Evolutionary conservation across 2,113 vertebrate species (phyloP).

Genomic region (Nothocercus julius): DNA sequence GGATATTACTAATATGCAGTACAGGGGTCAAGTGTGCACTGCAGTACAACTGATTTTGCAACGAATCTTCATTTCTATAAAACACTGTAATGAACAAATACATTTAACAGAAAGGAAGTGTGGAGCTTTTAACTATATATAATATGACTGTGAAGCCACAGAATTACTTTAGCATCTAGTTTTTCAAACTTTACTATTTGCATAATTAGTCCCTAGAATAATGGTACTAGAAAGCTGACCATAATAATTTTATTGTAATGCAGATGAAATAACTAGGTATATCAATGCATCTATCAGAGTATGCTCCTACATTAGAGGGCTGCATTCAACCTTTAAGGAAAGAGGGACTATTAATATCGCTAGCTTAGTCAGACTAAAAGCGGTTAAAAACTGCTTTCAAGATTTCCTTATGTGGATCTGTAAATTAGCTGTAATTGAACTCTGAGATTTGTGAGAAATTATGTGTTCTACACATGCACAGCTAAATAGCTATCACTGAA

Average conservation of each 20-base stretch:
- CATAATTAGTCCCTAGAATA: not conserved
- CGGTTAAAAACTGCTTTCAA: not conserved
- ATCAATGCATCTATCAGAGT: not conserved
- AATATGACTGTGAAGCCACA: not conserved
- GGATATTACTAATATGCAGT: not conserved
- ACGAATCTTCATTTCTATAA: not conserved
- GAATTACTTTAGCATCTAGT: not conserved
- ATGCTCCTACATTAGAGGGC: not conserved
- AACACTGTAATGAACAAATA: not conserved
- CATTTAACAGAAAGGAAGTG: not conserved
- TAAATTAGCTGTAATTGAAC: not conserved
- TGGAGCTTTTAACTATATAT: not conserved
- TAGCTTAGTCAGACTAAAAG: not conserved
- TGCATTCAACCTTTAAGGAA: not conserved
- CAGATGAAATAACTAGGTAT: not conserved
- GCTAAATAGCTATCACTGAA: not conserved
- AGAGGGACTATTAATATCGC: not conserved
- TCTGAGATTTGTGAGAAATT: not conserved
- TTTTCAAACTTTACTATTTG: not conserved
- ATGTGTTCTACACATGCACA: rapidly evolving
- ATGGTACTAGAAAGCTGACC: not conserved
- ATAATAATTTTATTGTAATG: not conserved
- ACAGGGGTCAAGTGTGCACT: not conserved
- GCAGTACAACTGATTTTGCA: not conserved
- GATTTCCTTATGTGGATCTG: not conserved